Conservation (phyloP, 1,140 invertebrate genomes). For the Leucophenga varia region DNA sequence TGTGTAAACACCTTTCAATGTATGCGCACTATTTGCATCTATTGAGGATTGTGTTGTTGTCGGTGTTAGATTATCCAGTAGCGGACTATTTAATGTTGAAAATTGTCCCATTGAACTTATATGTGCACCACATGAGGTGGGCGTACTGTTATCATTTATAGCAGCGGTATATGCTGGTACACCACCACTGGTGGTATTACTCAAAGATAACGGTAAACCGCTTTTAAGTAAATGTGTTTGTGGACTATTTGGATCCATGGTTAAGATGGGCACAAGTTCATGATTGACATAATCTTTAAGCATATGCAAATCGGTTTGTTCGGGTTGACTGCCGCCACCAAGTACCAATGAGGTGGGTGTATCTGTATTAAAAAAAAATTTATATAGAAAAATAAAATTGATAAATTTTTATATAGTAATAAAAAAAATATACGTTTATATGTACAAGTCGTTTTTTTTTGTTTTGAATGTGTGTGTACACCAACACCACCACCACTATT, state of each 20-base stretch:
- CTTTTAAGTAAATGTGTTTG: constrained; percentile 18
- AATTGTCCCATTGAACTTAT: constrained; percentile 10
- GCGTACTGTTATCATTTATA: constrained; percentile 1
- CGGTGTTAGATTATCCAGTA: constrained; percentile 37
- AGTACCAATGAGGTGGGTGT: constrained; percentile 62
- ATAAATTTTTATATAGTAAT: no score
- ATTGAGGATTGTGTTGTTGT: constrained; percentile 40
- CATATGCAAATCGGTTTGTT: constrained; percentile 17
- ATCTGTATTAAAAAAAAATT: constrained; percentile 58
- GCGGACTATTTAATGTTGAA: constrained; percentile 29
- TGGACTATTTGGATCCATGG: constrained; percentile 48
- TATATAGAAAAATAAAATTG: no score
- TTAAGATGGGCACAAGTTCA: constrained; percentile 54
- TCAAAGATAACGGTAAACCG: constrained; percentile 7
- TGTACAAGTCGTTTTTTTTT: no score
- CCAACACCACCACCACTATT: no score
- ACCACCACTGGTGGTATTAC: background rate
- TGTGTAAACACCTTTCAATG: constrained; percentile 63
- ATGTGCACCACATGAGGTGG: constrained; percentile 23
- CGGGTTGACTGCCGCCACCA: constrained; percentile 11
- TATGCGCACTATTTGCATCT: constrained; percentile 10
- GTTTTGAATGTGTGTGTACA: no score
- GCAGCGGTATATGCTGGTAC: background rate
- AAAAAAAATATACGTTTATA: no score
- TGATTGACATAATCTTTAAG: constrained; percentile 52